phyloP scores from a whole-genome alignment of 2,113 vertebrate genomes.

The Percina caprodes region DNA sequence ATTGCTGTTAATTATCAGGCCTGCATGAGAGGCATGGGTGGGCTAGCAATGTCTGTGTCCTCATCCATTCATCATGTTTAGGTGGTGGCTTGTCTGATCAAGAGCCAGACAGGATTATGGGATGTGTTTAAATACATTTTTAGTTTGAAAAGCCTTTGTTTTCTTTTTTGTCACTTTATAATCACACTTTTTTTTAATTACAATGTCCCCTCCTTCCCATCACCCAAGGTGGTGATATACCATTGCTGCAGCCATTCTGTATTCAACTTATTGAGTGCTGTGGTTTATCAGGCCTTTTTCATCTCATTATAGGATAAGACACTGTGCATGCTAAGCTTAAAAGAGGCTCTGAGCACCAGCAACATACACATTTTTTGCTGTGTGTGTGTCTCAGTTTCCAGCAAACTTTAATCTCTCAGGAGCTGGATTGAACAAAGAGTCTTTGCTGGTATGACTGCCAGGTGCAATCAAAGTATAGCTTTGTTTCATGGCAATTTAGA shows the following conservation, averaged over 20 bases:
- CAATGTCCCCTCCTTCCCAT: not conserved
- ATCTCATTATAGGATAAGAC: slow-evolving; percentile 51
- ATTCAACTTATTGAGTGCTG: slow-evolving; percentile 55
- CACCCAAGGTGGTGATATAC: slow-evolving; percentile 18
- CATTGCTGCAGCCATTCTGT: slow-evolving; percentile 33
- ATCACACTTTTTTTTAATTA: not conserved
- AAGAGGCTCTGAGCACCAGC: slow-evolving; percentile 14
- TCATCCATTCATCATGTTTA: not conserved
- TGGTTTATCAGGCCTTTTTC: slow-evolving; percentile 56
- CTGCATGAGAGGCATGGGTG: not conserved
- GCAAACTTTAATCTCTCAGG: slow-evolving; percentile 36
- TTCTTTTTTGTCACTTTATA: not conserved
- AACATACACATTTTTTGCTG: slow-evolving; percentile 5
- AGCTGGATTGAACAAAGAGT: slow-evolving; percentile 11
- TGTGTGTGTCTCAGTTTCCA: slow-evolving; percentile 11
- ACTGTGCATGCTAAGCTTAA: slow-evolving; percentile 43
- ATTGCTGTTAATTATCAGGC: slow-evolving; percentile 4
- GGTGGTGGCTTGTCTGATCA: not conserved
- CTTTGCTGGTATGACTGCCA: slow-evolving; percentile 25
- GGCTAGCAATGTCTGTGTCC: not conserved
- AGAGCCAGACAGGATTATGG: not conserved
- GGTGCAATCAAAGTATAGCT: slow-evolving; percentile 27
- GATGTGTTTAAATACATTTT: not conserved
- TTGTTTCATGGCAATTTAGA: slow-evolving; percentile 14
- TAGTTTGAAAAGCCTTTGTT: not conserved